These are phyloP conservation scores for Idaea biselata DNA, from an alignment of 2,888 invertebrate species.

Conservation along the genomic window DNA sequence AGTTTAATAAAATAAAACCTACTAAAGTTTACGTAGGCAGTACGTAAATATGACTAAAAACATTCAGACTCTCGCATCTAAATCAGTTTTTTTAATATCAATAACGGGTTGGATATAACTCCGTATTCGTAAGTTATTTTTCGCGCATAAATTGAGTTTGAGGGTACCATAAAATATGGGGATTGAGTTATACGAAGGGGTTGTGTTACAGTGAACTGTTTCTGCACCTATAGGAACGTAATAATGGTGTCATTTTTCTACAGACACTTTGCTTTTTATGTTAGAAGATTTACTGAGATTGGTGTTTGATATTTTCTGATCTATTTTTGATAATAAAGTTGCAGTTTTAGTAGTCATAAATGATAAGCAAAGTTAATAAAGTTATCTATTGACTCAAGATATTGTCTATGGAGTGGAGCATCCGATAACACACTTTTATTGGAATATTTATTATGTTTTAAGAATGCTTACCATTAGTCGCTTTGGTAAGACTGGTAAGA, in stretches of 20 bases:
- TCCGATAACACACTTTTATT: no score
- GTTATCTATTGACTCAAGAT: neutral
- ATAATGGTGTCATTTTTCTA: slow-evolving; percentile 45
- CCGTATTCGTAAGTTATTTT: slow-evolving; percentile 19
- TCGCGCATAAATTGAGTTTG: slow-evolving; percentile 23
- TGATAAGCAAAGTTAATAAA: neutral
- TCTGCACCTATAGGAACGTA: slow-evolving; percentile 36
- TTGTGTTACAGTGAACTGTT: slow-evolving; percentile 42
- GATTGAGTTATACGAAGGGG: slow-evolving; percentile 29
- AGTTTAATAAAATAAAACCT: neutral
- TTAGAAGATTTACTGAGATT: neutral
- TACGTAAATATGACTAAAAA: neutral
- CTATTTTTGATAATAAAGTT: neutral
- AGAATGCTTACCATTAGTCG: no score
- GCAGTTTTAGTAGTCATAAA: neutral
- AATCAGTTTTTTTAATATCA: slow-evolving; percentile 9
- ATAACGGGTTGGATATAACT: slow-evolving; percentile 18
- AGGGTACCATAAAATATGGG: slow-evolving; percentile 30
- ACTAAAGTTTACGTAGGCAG: neutral
- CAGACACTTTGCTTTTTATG: neutral
- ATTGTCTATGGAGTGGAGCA: no score
- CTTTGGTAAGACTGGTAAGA: no score
- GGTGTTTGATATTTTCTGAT: neutral
- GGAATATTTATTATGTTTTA: no score
- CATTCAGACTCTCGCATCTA: neutral